Evolutionary conservation across 2,888 invertebrate genomes (phyloP), one percentile per base, ranked within the genome.

Genomic region (Osedax fenrisi): DNA sequence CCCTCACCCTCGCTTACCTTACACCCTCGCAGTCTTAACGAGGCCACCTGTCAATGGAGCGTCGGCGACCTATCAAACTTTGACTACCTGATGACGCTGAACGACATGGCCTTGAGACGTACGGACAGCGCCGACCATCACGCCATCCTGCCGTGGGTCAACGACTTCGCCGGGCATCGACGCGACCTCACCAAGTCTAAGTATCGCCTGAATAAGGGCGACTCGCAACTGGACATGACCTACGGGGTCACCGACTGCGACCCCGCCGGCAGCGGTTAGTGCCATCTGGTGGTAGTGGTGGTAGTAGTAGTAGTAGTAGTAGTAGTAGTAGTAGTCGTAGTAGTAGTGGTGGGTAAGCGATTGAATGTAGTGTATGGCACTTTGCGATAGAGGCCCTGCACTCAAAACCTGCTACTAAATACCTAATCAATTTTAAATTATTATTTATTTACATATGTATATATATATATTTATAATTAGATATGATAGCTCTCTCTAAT

Each of bases 131-230:
- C 94, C 0, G 90, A 91, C 81, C 91, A 93, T 81, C 94, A 98
- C 84, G 92, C 93, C 79, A 91, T 97, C 77, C 90, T 97, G 83
- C 97, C 97, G 0, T 98, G 97, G 97, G 92, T 98, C 0, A 92
- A 91, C 26, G 94, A 98, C 86, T 95, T 97, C 83, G 71, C 64
- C 0, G 86, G 89, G 17, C 41, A 17, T 5, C 89, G 89, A 0
- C 88, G 97, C 25, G 95, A 96, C 84, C 86, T 98, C 70, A 90
- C 90, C 61, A 92, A 91, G 83, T 94, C 95, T 0, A 98, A 98
- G 85, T 98, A 92, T 86, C 89, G 97, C 2, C 86, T 98, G 10
- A 95, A 93, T 83, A 98, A 98, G 85, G 95, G 96, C 0, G 97
- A 97, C 82, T 87, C 91, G 62, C 96, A 97, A 83, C 86, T 97